Base-by-base conservation (phyloP, 2,113 vertebrate species). In the Scophthalmus maximus region DNA sequence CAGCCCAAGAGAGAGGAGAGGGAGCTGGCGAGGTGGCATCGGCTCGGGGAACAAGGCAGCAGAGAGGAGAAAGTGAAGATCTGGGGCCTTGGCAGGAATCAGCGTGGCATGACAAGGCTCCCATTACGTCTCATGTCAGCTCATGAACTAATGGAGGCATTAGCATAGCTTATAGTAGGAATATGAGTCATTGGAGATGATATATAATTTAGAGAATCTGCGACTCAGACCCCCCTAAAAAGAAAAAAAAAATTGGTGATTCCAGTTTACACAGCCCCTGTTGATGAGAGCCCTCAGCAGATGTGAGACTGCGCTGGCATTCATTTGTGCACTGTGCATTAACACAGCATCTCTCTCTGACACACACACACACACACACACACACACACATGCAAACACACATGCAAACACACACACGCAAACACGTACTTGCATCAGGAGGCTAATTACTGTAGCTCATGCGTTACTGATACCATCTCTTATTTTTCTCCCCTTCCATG, bases 391-490 rank as follows among this genome's bases (percentile, higher is more conserved):
- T 65, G 42, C 36, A 65, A 34, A 78, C 63, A 64, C 38, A 68
- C 9, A n/a, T n/a, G n/a, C n/a, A n/a, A n/a, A n/a, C n/a, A n/a
- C n/a, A 27, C 69, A 70, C 49, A 82, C 72, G 78, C 77, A 4
- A 29, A 81, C 72, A 78, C 78, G 79, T 58, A 55, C 83, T 81
- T 90, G 87, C 87, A 92, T 90, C 84, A 82, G 81, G 85, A 85
- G 86, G 87, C 90, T 93, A 93, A 93, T 93, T 92, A 93, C 90
- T 89, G 89, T 83, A 90, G 88, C 90, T 92, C 90, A 92, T 89
- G 92, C 88, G 85, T 92, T 89, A 92, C 90, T 92, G 92, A 93
- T 93, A 92, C 86, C 87, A 90, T 93, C 92, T 93, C 88, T 89
- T 92, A 85, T 91, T 90, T 88, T 87, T 74, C 82, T 86, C 63